phyloP scores from a whole-genome alignment of 2,888 invertebrate species.

The Hirtodrosophila alboralis region DNA sequence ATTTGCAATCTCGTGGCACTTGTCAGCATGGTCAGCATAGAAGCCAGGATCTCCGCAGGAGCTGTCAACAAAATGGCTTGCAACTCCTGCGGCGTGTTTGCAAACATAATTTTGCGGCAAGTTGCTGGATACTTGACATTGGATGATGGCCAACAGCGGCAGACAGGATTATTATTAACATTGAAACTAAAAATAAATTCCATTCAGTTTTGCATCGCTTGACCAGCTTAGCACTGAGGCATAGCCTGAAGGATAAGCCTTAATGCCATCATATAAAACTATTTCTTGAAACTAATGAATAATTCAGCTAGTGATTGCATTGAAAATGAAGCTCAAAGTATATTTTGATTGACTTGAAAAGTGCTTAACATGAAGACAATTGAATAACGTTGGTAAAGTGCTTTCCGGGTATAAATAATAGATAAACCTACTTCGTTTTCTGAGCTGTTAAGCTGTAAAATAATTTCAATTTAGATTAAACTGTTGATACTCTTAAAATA shows the following conservation, averaged over 20 bases:
- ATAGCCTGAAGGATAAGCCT: not conserved
- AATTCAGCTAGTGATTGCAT: slow-evolving; percentile 12
- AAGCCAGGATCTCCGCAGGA: too few species aligned
- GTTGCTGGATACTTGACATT: slow-evolving; percentile 34
- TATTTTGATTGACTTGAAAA: slow-evolving; percentile 10
- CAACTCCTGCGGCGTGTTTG: slow-evolving; percentile 54
- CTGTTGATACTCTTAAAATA: too few species aligned
- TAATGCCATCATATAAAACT: not conserved
- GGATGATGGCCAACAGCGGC: not conserved
- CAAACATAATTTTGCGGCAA: slow-evolving; percentile 54
- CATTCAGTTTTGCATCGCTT: not conserved
- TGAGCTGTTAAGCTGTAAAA: too few species aligned
- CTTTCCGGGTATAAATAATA: too few species aligned
- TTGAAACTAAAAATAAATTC: not conserved
- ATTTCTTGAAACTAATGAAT: slow-evolving; percentile 10
- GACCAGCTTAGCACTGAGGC: not conserved
- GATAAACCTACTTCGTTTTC: too few species aligned
- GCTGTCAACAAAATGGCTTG: slow-evolving; percentile 3
- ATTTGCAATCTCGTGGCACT: not conserved
- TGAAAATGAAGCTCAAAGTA: slow-evolving; percentile 1
- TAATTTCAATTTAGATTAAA: too few species aligned
- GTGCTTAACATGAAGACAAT: not conserved
- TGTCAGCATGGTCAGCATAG: too few species aligned
- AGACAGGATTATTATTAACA: not conserved
- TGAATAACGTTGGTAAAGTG: too few species aligned